These are phyloP conservation scores for Horisme vitalbata DNA, from an alignment of 2,888 invertebrate species.

Conservation along the genomic window DNA sequence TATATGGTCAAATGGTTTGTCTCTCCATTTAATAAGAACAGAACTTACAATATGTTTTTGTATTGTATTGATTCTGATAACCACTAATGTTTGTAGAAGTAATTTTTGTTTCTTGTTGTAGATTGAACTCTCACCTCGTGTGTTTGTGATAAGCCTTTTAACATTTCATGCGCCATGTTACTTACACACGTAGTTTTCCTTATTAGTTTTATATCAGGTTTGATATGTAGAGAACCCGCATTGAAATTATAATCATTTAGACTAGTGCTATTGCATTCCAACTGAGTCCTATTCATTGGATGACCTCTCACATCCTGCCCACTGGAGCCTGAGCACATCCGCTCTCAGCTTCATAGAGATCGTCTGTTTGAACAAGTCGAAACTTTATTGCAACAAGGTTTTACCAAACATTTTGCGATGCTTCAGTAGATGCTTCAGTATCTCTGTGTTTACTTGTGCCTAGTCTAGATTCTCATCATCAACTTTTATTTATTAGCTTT, in stretches of 20 bases:
- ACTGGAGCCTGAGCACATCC: conserved; percentile 26
- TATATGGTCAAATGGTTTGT: conserved; percentile 9
- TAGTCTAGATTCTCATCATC: background rate
- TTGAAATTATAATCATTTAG: background rate
- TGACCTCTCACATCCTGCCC: conserved; percentile 26
- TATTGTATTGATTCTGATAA: background rate
- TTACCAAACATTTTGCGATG: conserved; percentile 8
- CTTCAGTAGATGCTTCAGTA: conserved; percentile 11
- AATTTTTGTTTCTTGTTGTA: background rate
- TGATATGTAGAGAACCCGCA: too few relatives aligned
- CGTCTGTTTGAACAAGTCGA: conserved; percentile 14
- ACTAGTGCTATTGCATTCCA: conserved; percentile 3
- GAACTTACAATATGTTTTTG: background rate
- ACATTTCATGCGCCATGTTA: background rate
- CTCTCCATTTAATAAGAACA: conserved; percentile 3
- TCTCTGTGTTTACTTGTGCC: conserved; percentile 1
- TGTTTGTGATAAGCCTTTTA: background rate
- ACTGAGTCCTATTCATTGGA: conserved; percentile 20
- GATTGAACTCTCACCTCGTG: background rate
- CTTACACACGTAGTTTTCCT: too few relatives aligned
- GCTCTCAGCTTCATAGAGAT: conserved; percentile 20
- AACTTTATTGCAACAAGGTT: conserved; percentile 20
- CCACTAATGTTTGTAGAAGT: background rate
- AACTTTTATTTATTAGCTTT: background rate
- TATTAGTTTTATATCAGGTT: too few relatives aligned